Evolutionary conservation across 2,797 vertebrate species (phyloP).

Genomic region (Oreonectes daqikongensis): DNA sequence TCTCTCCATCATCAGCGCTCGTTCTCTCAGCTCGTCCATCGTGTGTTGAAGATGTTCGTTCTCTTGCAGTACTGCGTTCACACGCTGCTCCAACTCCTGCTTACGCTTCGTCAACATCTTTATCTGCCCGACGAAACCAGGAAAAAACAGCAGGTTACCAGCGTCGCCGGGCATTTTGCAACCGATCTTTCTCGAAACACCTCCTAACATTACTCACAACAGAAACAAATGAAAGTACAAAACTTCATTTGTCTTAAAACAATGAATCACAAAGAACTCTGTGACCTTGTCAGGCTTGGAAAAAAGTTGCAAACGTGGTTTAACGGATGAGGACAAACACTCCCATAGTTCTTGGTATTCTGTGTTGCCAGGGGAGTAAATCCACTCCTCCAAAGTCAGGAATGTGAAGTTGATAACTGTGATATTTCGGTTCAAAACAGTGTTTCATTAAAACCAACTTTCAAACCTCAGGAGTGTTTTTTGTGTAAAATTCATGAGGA

Average conservation of each 20-base stretch:
- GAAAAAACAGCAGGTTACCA: constrained; percentile 44
- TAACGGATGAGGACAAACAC: not conserved
- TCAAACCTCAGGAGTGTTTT: not conserved
- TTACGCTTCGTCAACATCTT: constrained; percentile 95
- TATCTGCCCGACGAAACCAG: constrained; percentile 77
- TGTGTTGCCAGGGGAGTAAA: constrained; percentile 70
- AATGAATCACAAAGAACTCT: not conserved
- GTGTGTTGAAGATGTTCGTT: constrained; percentile 90
- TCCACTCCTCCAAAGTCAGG: constrained; percentile 67
- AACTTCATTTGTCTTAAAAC: not conserved
- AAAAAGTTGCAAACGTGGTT: not conserved
- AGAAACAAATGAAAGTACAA: not conserved
- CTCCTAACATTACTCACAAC: not conserved
- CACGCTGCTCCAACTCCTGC: constrained; percentile 86
- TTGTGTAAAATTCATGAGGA: too few species aligned
- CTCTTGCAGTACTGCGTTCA: constrained; percentile 87
- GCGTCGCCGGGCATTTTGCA: not conserved
- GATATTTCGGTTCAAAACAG: too few species aligned
- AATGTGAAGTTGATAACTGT: constrained; percentile 67
- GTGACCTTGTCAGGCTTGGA: not conserved
- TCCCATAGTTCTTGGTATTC: constrained; percentile 70
- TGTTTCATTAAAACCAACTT: not conserved
- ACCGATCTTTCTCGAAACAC: not conserved
- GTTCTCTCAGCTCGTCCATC: constrained; percentile 87
- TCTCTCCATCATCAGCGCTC: constrained; percentile 86